Evolutionary conservation across 1,140 invertebrate genomes (phyloP), one percentile per base, ranked within the genome.

Genomic region (Coenobita brevimanus): DNA sequence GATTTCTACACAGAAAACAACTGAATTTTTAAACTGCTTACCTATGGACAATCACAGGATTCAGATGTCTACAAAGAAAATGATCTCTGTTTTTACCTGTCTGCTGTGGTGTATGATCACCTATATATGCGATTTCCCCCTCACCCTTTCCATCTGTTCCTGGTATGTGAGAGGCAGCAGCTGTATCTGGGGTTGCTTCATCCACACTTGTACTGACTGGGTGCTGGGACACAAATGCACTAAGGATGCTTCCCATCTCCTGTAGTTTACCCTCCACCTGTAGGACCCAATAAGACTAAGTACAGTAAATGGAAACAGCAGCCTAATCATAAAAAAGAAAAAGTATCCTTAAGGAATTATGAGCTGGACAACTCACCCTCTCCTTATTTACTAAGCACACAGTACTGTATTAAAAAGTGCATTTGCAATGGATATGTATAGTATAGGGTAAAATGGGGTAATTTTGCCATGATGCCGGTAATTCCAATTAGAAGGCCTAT

Each of bases 261-360:
- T 64, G 13, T 10, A 81, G 10, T 38, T 64, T 38, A 81, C 33
- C 21, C 36, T 81, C 78, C 38, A 43, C n/a, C 78, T 81, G 78
- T n/a, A 81, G 67, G 13, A 17, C 27, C 24, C 17, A 30, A 4
- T 10, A 46, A 13, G 4, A 17, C 27, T 10, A 8, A 17, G 6
- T n/a, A 10, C 41, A 27, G 21, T 21, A 13, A 8, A 6, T 38
- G 1, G 2, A 41, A 2, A 46, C 3, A 3, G 2, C 50, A 76
- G 50, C 10, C 38, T 15, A 73, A 10, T 30, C 17, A 4, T 36
- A 73, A 24, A 64, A 24, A 6, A 24, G n/a, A 3, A n/a, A 30
- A 3, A 21, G 3, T 10, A 73, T 4, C 13, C 6, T 13, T 17
- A 73, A 4, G 33, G 38, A 2, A n/a, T n/a, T n/a, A n/a, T n/a